Evolutionary conservation across 2,888 invertebrate species (phyloP).

Genomic region (Troides helena): DNA sequence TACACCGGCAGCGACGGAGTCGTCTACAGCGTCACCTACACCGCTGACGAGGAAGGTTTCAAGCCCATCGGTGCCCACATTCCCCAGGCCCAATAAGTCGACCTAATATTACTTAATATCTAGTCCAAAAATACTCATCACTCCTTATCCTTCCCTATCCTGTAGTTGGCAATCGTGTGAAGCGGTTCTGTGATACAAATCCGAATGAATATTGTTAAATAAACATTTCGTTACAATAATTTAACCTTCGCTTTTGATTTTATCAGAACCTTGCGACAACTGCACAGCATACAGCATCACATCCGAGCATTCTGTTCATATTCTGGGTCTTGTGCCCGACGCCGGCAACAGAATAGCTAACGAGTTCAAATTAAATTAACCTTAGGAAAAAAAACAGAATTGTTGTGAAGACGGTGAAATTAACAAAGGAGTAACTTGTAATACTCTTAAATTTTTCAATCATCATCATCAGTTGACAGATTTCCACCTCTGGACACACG

Average conservation of each 20-base stretch:
- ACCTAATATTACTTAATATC: slow-evolving; percentile 40
- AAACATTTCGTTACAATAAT: slow-evolving; percentile 38
- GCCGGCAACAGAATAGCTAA: too few relatives aligned
- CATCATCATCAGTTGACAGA: too few relatives aligned
- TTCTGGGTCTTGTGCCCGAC: too few relatives aligned
- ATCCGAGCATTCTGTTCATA: too few relatives aligned
- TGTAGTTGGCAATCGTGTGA: slow-evolving; percentile 49
- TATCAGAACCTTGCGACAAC: slow-evolving; percentile 3
- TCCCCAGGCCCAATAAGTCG: slow-evolving; percentile 46
- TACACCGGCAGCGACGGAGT: slow-evolving; percentile 70
- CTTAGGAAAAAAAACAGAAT: too few relatives aligned
- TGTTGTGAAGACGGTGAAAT: too few relatives aligned
- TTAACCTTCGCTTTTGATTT: slow-evolving; percentile 31
- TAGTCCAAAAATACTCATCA: slow-evolving; percentile 65
- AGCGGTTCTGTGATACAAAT: slow-evolving; percentile 74
- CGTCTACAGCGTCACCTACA: slow-evolving; percentile 69
- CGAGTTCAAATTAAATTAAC: too few relatives aligned
- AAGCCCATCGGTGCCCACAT: slow-evolving; percentile 64
- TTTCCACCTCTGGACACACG: too few relatives aligned
- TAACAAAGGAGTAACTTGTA: too few relatives aligned
- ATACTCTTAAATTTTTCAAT: too few relatives aligned
- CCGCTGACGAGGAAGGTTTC: slow-evolving; percentile 78
- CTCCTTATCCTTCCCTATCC: slow-evolving; percentile 36
- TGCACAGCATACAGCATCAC: too few relatives aligned
- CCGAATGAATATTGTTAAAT: slow-evolving; percentile 48